Evolutionary conservation across 37 sponge, comb jelly and placozoan species (phyloP).

Genomic region (Lycopodina hypogea): DNA sequence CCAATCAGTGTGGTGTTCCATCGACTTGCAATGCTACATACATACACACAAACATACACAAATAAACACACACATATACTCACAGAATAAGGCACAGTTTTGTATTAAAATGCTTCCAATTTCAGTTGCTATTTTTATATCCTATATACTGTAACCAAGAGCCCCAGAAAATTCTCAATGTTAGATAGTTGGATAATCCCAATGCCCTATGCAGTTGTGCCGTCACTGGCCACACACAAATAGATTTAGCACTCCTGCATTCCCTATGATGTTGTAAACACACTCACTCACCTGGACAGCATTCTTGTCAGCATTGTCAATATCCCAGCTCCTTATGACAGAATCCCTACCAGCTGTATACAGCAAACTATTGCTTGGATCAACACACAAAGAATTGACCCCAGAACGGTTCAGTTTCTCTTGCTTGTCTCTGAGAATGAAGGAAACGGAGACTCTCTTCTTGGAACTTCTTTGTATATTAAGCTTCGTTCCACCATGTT

Average conservation of each 20-base stretch:
- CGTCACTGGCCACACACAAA: no score
- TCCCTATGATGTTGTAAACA: no score
- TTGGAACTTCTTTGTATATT: not conserved
- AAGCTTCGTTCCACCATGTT: conserved; percentile 6
- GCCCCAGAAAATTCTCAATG: no score
- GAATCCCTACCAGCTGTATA: conserved; percentile 93
- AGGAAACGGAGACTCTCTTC: conserved; percentile 72
- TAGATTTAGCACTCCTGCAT: no score
- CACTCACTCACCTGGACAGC: not conserved
- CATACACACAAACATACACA: no score
- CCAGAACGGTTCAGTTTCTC: conserved; percentile 79
- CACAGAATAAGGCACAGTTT: not conserved
- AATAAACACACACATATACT: no score
- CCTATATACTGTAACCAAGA: no score
- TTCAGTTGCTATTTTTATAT: no score
- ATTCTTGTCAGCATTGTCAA: conserved; percentile 7
- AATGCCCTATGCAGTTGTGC: no score
- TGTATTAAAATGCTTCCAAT: no score
- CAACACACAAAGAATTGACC: conserved; percentile 75
- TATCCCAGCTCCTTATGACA: conserved; percentile 83
- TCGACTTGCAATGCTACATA: conserved; percentile 22
- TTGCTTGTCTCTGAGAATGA: conserved; percentile 66
- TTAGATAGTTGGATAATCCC: no score
- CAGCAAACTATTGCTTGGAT: conserved; percentile 38
- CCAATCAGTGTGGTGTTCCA: conserved; percentile 99